Conservation (phyloP, 2,113 vertebrate species). For the Triplophysa tibetana region DNA sequence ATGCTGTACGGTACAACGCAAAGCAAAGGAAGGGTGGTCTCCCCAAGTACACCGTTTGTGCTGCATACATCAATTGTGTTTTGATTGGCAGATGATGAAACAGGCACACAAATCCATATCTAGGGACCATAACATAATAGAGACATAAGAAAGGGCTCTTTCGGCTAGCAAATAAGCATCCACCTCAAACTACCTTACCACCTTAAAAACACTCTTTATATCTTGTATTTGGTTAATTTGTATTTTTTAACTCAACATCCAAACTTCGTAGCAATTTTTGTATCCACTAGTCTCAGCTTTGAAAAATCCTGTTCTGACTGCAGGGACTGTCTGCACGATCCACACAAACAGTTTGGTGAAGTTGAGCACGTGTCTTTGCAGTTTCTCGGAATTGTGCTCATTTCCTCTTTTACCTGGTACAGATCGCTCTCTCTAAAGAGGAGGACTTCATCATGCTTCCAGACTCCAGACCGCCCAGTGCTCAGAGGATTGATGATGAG, state of each 20-base stretch:
- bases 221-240: neutral
- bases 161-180: too few species aligned
- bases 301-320: neutral
- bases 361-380: neutral
- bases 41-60: too few species aligned
- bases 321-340: neutral
- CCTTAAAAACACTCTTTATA: neutral
- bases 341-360: neutral
- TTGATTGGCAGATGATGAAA: too few species aligned
- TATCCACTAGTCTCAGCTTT: neutral
- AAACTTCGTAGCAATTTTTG: neutral
- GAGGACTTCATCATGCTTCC: slow-evolving; percentile 80
- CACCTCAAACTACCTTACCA: too few species aligned
- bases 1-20: too few species aligned
- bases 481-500: slow-evolving; percentile 59
- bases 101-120: too few species aligned
- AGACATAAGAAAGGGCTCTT: too few species aligned
- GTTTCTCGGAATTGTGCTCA: neutral
- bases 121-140: too few species aligned
- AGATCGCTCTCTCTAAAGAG: slow-evolving; percentile 84
- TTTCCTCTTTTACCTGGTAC: slow-evolving; percentile 49
- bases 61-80: too few species aligned
- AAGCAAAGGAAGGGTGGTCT: too few species aligned
- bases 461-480: slow-evolving; percentile 65
- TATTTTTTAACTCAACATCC: too few species aligned